phyloP scores from a whole-genome alignment of 2,888 invertebrate genomes.

The Stenurella melanura region DNA sequence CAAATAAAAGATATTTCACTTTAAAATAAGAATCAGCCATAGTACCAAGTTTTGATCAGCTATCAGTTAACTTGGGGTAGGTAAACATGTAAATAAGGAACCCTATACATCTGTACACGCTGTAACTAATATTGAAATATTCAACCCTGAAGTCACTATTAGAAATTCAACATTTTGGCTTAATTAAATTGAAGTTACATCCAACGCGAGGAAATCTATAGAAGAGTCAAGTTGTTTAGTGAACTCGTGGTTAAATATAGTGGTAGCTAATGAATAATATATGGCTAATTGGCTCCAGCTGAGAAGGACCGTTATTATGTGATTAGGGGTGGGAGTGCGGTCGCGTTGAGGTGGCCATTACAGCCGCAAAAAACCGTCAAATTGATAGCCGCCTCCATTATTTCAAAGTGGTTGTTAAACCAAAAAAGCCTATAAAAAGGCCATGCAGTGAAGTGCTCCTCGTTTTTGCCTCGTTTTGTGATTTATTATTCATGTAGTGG shows the following conservation, averaged over 20 bases:
- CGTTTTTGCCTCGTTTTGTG: conserved; percentile 59
- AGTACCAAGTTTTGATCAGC: no score
- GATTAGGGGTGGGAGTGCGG: conserved; percentile 58
- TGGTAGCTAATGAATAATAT: conserved; percentile 61
- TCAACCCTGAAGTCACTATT: no score
- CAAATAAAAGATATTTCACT: no score
- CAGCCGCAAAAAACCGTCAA: conserved; percentile 64
- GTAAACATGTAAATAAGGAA: no score
- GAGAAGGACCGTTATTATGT: conserved; percentile 30
- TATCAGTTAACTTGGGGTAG: no score
- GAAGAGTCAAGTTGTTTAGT: neutral
- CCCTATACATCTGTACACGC: no score
- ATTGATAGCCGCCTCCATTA: conserved; percentile 70
- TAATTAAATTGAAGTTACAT: no score
- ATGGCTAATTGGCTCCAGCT: conserved; percentile 62
- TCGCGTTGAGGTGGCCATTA: conserved; percentile 44
- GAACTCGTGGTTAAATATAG: neutral
- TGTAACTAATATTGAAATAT: no score
- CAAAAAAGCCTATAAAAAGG: conserved; percentile 63
- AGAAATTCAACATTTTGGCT: no score
- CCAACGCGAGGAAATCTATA: no score
- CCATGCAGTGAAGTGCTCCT: conserved; percentile 59
- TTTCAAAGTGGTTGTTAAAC: conserved; percentile 69
- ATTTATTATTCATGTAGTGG: conserved; percentile 64
- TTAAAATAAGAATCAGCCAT: no score